Percentiles rank a stretch among this genome's conserved stretches.
These are phyloP conservation scores for Falco cherrug DNA, from an alignment of 2,797 vertebrate species.

Conservation along the genomic window DNA sequence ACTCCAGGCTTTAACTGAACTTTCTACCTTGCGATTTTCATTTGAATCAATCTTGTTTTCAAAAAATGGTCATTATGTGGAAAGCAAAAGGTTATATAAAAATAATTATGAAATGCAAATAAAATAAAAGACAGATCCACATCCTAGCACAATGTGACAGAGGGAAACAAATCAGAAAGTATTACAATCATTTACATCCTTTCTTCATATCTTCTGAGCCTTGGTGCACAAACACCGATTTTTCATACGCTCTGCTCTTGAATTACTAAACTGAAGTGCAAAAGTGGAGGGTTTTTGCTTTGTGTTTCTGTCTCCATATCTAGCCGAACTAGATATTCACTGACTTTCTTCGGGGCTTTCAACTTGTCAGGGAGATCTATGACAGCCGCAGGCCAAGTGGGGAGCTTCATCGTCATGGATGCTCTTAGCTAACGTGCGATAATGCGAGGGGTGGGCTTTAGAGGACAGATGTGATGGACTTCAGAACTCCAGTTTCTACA, in stretches of 20 bases:
- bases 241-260: background rate
- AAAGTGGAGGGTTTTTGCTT: background rate
- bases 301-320: background rate
- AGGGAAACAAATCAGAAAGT: background rate
- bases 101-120: constrained; percentile 38
- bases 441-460: background rate
- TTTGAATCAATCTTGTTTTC: constrained; percentile 32
- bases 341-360: background rate
- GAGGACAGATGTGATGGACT: background rate
- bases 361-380: background rate
- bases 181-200: background rate
- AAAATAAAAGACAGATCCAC: background rate
- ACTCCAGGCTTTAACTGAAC: constrained; percentile 31
- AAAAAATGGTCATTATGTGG: background rate
- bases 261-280: background rate
- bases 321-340: background rate
- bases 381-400: background rate
- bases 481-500: background rate
- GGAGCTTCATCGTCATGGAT: background rate
- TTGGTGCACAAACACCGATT: background rate
- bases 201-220: background rate
- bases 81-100: background rate
- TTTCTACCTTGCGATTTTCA: background rate
- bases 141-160: background rate
- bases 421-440: background rate